Base-by-base conservation (phyloP, 2,797 vertebrate species). In the Triplophysa bombifrons region DNA sequence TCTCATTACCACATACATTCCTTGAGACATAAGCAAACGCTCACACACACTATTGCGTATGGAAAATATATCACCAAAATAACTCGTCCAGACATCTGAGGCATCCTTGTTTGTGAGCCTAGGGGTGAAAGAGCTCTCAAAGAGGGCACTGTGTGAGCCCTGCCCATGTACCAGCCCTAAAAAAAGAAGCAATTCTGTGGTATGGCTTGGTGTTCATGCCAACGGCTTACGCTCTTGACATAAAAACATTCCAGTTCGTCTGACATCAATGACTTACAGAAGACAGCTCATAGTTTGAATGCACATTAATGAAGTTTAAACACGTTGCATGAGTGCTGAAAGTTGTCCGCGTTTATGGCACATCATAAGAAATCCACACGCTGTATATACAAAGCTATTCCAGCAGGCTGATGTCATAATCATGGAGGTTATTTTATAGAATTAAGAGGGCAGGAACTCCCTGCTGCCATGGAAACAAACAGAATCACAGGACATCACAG, bases 1-100 rank as follows among this genome's bases (percentile, higher is more conserved):
- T 91, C 91, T 89, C 87, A 88, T 91, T 90, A 90, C 89, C 89
- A 88, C 90, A 90, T 87, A 88, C 87, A 78, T 84, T 82, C 72
- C 65, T 67, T 71, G 6, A 73, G 69, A 73, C 70, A 73, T 58
- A 56, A 61, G 63, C 50, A 74, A 51, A 25, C 53, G 0, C 76
- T 74, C 81, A 38, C 71, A n/a, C 71, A 69, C 56, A 82, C 55
- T 69, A 72, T 79, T 72, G 76, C 19, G 34, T 72, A 65, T 72
- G 68, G 76, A 72, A 79, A 78, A 64, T 38, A 78, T 27, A 56
- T 72, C 60, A 64, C 68, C 17, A 46, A 79, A 79, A 79, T 79
- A 79, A 79, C 76, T 41, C 22, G 1, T 55, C 46, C 58, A 53
- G 76, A 20, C 50, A 65, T 79, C 34, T 65, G 60, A 79, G 60